Conservation (phyloP, 2,113 vertebrate genomes). For the Falcunculus frontatus region DNA sequence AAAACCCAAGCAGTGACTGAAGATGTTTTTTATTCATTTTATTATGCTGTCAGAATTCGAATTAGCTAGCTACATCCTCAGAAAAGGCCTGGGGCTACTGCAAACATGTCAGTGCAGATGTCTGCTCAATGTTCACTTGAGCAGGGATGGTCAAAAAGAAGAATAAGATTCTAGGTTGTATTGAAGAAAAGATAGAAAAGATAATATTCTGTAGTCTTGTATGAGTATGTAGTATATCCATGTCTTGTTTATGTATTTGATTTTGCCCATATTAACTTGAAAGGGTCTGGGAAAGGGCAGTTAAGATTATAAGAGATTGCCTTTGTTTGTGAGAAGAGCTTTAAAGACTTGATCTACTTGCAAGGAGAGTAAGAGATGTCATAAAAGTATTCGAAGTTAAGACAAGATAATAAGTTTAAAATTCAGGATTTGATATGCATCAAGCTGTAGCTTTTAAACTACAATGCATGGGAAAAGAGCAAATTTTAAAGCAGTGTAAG, state of each 20-base stretch:
- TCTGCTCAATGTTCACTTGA: conserved; percentile 21
- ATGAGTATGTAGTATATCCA: background rate
- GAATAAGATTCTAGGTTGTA: conserved; percentile 3
- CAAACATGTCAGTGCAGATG: conserved; percentile 10
- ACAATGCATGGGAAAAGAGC: background rate
- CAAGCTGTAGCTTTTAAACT: background rate
- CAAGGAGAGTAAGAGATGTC: background rate
- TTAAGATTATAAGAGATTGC: background rate
- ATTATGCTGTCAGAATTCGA: background rate
- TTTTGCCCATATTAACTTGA: background rate
- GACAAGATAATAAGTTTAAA: background rate
- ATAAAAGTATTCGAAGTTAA: background rate
- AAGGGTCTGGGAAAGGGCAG: background rate
- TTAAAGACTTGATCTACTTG: background rate
- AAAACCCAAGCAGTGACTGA: background rate
- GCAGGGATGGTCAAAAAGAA: conserved; percentile 25
- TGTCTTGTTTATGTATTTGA: conserved; percentile 8
- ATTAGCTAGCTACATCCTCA: conserved; percentile 26
- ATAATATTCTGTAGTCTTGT: background rate
- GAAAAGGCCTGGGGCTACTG: conserved; percentile 9
- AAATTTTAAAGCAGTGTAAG: background rate
- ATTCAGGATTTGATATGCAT: background rate
- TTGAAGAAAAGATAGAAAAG: conserved; percentile 3
- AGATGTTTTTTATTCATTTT: background rate
- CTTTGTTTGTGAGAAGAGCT: background rate